Conservation (phyloP, 2,113 vertebrate species). For the Campylomormyrus numenius region DNA sequence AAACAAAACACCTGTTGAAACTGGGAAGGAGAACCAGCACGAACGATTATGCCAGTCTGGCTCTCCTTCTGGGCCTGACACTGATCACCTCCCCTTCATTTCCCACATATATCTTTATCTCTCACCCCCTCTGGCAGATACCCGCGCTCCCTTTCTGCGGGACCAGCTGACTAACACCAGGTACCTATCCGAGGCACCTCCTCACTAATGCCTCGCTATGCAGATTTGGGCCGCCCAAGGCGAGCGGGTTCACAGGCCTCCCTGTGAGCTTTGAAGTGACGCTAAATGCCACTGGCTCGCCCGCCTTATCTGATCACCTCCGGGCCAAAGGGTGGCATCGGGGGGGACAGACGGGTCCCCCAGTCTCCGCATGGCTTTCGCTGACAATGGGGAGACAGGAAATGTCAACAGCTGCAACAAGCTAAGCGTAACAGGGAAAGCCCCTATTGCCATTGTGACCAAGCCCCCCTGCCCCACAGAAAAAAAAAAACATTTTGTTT, state of each 20-base stretch:
- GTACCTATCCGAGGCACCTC: neutral
- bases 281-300: slow-evolving; percentile 1
- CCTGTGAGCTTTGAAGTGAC: slow-evolving; percentile 15
- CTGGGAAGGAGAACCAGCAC: neutral
- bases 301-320: slow-evolving; percentile 14
- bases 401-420: neutral
- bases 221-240: neutral
- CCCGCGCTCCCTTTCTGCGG: neutral
- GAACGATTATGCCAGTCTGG: neutral
- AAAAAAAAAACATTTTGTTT: neutral
- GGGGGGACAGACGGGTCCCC: neutral
- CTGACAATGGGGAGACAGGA: neutral
- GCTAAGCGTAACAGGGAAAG: neutral
- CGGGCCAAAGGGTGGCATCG: slow-evolving; percentile 13
- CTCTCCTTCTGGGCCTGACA: neutral
- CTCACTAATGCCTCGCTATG: slow-evolving; percentile 13
- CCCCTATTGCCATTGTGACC: neutral
- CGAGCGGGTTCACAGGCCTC: neutral
- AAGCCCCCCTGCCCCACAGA: neutral
- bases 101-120: neutral
- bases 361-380: neutral
- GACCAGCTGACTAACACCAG: neutral
- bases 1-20: neutral
- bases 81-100: neutral
- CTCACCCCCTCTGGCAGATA: neutral